Base-by-base conservation (phyloP, 2,888 invertebrate species). In the Glaucopsyche alexis region DNA sequence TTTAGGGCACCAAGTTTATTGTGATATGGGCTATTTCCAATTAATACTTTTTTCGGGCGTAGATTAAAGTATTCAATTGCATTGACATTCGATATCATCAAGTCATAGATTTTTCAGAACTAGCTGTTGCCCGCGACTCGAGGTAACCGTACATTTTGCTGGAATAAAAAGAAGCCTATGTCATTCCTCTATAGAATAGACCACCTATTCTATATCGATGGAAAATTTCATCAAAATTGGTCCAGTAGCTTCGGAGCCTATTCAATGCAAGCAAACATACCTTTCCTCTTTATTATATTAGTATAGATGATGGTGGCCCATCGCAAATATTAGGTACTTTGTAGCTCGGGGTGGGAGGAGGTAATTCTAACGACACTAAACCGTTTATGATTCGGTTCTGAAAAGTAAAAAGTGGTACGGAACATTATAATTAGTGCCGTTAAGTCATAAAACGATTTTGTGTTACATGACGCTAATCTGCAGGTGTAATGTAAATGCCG, bases 341-440 rank as follows among this genome's bases (percentile, higher is more conserved):
- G 87, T 88, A 87, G 81, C 89, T 89, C 90, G 88, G 87, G 84
- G 88, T 87, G 83, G 87, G 87, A 84, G 88, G 87, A 83, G 87
- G 86, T 88, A 89, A 89, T 87, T 86, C 89, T 89, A 90, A 87
- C 82, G 87, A 83, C 85, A 87, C 88, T 89, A 88, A 90, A 88
- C 88, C 86, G 87, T 90, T 90, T 90, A 91, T 88, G 90, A 89
- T 88, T 88, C 84, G 85, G 84, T 86, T 87, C 85, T 85, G 83
- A 88, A 89, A 88, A 89, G 89, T 89, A 89, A 88, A 86, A 87
- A 86, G 84, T 80, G 84, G 80, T 84, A 84, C 74, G 73, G 74
- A 75, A 77, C 76, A 76, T 76, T 75, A 75, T 76, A 76, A 75
- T 75, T 73, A 75, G 75, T 45, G 73, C 67, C 66, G 72, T 75